Base-by-base conservation (phyloP, 2,113 vertebrate genomes). In the Gambusia holbrooki region DNA sequence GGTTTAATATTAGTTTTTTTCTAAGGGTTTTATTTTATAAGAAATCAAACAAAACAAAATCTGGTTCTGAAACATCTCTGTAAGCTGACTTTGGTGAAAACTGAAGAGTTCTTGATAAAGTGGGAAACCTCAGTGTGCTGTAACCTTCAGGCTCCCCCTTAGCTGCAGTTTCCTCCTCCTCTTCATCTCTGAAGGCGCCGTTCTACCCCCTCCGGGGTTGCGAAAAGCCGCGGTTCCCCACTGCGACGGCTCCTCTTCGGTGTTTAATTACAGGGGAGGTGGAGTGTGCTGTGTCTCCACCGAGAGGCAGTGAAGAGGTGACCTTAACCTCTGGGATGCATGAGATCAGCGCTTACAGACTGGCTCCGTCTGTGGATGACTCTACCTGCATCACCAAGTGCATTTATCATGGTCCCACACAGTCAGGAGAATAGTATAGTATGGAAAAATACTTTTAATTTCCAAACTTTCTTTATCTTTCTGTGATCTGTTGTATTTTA, bases 181-280 rank as follows among this genome's bases (percentile, higher is more conserved):
- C 74, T 62, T 83, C 61, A 33, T 90, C 82, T 82, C 80, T 66
- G 79, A 75, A 61, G 81, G 66, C 83, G 86, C 66, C 22, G 80
- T 83, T 80, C 87, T 84, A 81, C 88, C 89, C 86, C 70, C 51
- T n/a, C 51, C 2, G 51, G 22, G 88, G 82, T 88, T 84, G 74
- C 13, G 15, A 63, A 37, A 63, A 77, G 83, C 80, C 83, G 62
- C 66, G 72, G 77, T 62, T 87, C 80, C 88, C 90, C 72, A 76
- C 90, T 73, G 77, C 62, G 86, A 74, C 51, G 62, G 62, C 88
- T 89, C 88, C 77, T 88, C 82, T 71, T 76, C 62, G 60, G 76
- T 90, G 89, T 90, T 94, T 95, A 94, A 94, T 95, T 95, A 94
- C 88, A 89, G 84, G 72, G 83, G 88, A 90, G 82, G 89, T 88